These are phyloP conservation scores for Didymodactylos carnosus DNA, from an alignment of 2,888 invertebrate species.

Conservation along the genomic window DNA sequence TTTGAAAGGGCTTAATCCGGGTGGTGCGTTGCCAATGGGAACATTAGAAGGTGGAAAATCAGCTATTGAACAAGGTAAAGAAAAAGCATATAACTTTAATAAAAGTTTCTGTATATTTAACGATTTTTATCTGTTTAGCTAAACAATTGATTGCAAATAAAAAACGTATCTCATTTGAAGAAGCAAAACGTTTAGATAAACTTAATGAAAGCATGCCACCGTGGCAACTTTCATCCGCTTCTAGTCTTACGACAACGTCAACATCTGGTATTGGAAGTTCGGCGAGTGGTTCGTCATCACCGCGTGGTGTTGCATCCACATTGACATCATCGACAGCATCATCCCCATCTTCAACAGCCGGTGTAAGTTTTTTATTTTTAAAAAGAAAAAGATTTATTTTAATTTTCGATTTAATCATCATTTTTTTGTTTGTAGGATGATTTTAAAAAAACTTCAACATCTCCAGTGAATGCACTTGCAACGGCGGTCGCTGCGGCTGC, in stretches of 20 bases:
- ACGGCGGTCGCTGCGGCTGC: too few species aligned
- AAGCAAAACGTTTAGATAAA: conserved; percentile 14
- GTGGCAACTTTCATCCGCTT: background rate
- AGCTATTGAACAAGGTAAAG: conserved; percentile 10
- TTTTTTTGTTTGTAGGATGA: too few species aligned
- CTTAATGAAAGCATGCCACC: conserved; percentile 14
- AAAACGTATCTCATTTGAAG: conserved; percentile 13
- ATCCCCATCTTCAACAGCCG: background rate
- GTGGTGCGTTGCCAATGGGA: conserved; percentile 12
- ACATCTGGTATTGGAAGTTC: background rate
- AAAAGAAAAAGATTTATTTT: too few species aligned
- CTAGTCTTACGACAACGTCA: background rate
- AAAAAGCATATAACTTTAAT: background rate
- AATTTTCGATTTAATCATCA: too few species aligned
- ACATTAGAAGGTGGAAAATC: conserved; percentile 13
- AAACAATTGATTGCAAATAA: conserved; percentile 5
- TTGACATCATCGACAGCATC: background rate
- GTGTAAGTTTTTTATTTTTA: too few species aligned
- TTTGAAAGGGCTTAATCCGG: conserved; percentile 86
- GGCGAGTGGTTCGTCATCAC: background rate
- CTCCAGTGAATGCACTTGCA: too few species aligned
- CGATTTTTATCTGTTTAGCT: background rate
- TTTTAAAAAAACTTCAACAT: too few species aligned
- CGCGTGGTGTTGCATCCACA: background rate
- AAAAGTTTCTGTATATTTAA: background rate